Conservation (phyloP, 2,797 vertebrate species). For the Anguilla megastoma region DNA sequence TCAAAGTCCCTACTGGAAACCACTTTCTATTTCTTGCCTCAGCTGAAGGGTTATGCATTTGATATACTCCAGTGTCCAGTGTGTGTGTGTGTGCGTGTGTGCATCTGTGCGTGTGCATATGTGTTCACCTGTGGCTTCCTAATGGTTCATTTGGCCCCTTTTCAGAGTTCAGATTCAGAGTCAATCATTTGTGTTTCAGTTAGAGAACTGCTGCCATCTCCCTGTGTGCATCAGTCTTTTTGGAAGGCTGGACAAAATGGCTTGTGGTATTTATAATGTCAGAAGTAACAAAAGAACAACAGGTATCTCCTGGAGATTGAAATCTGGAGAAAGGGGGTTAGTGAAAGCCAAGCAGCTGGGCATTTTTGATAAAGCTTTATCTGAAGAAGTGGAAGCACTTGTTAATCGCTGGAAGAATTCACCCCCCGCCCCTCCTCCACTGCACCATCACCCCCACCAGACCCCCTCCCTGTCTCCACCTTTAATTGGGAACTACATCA, state of each 20-base stretch:
- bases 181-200: background rate
- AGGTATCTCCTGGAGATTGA: slow-evolving; percentile 26
- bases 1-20: background rate
- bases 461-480: background rate
- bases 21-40: slow-evolving; percentile 2
- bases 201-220: background rate
- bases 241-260: slow-evolving; percentile 11
- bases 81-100: background rate
- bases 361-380: slow-evolving; percentile 23
- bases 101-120: background rate
- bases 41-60: background rate
- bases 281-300: slow-evolving; percentile 27
- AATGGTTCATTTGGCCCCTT: background rate
- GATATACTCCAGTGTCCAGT: background rate
- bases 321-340: background rate
- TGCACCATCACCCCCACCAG: background rate
- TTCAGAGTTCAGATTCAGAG: background rate
- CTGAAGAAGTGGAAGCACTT: slow-evolving; percentile 20
- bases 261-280: slow-evolving; percentile 5
- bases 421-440: background rate
- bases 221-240: background rate
- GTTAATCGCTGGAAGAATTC: slow-evolving; percentile 19
- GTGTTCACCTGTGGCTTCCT: background rate
- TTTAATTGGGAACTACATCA: background rate
- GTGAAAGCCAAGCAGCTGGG: slow-evolving; percentile 30